These are phyloP conservation scores for Eumerus sabulonum DNA, from an alignment of 2,888 invertebrate species.

Conservation along the genomic window DNA sequence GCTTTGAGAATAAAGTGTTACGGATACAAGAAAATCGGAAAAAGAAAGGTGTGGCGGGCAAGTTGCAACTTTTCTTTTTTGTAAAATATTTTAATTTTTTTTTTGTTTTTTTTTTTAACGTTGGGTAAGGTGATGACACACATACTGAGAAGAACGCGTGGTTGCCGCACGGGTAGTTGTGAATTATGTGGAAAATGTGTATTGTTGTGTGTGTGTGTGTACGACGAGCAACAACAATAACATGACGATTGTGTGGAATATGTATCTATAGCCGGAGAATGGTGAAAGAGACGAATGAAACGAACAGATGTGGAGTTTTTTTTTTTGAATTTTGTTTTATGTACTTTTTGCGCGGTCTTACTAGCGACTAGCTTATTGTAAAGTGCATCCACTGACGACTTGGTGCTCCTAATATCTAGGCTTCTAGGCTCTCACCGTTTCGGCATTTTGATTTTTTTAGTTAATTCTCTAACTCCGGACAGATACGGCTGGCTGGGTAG, in stretches of 20 bases:
- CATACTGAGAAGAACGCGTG: constrained; percentile 52
- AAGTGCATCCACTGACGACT: constrained; percentile 30
- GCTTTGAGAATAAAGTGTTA: constrained; percentile 8
- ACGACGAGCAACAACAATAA: constrained; percentile 43
- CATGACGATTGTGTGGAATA: constrained; percentile 22
- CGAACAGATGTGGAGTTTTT: constrained; percentile 54
- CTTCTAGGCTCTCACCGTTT: too few species aligned
- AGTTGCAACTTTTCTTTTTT: constrained; percentile 54
- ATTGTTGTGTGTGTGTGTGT: constrained; percentile 29
- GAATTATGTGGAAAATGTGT: constrained; percentile 43
- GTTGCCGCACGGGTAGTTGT: constrained; percentile 40
- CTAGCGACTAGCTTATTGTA: constrained; percentile 6
- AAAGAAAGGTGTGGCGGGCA: constrained; percentile 35
- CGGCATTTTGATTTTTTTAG: constrained; percentile 10
- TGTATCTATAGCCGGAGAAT: constrained; percentile 33
- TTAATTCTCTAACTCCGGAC: constrained; percentile 4
- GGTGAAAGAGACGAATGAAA: constrained; percentile 22
- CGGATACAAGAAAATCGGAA: neutral
- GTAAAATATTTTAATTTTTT: neutral
- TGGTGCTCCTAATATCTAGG: constrained; percentile 41
- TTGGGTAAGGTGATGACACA: constrained; percentile 54
- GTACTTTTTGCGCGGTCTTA: constrained; percentile 24
- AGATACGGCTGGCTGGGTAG: neutral
- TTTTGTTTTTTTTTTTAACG: constrained; percentile 25
- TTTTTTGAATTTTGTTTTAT: constrained; percentile 10